A percentile compares a stretch with the other conserved stretches of the same genome.
Evolutionary conservation across 2,797 vertebrate species (phyloP).

Genomic region (Holocentrus rufus): DNA sequence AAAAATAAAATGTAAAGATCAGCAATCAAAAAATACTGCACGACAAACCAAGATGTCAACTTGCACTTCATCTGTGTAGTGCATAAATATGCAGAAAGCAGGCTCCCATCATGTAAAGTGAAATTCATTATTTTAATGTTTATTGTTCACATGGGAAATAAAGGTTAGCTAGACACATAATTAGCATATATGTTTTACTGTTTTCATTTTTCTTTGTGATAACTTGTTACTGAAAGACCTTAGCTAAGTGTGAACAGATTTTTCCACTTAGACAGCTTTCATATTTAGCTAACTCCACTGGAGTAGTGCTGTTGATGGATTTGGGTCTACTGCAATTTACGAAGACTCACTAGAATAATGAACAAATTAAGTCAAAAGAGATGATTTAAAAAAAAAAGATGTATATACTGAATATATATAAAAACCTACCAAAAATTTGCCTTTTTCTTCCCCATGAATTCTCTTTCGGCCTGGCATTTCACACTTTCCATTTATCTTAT

Average conservation of each 20-base stretch:
- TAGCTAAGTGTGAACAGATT: too few species aligned
- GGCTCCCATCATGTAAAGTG: conserved; percentile 45
- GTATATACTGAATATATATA: too few species aligned
- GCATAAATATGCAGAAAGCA: conserved; percentile 68
- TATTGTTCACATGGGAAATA: conserved; percentile 48
- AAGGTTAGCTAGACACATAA: conserved; percentile 40
- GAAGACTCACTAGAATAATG: too few species aligned
- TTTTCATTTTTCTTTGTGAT: neutral
- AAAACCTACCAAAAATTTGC: too few species aligned
- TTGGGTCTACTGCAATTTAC: too few species aligned
- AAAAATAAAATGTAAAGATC: conserved; percentile 53
- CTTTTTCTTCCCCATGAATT: conserved; percentile 1
- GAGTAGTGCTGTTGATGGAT: too few species aligned
- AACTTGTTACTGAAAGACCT: too few species aligned
- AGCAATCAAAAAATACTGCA: conserved; percentile 44
- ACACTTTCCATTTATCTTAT: neutral
- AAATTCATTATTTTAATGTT: conserved; percentile 62
- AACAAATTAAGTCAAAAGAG: too few species aligned
- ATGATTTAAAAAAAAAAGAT: too few species aligned
- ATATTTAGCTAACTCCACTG: too few species aligned
- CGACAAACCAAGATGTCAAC: conserved; percentile 64
- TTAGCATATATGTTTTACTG: conserved; percentile 1
- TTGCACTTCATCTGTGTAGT: conserved; percentile 63
- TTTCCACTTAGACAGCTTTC: too few species aligned
- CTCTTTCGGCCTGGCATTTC: conserved; percentile 28